These are phyloP conservation scores for Anhinga rufa DNA, from an alignment of 2,113 vertebrate species.

Conservation along the genomic window DNA sequence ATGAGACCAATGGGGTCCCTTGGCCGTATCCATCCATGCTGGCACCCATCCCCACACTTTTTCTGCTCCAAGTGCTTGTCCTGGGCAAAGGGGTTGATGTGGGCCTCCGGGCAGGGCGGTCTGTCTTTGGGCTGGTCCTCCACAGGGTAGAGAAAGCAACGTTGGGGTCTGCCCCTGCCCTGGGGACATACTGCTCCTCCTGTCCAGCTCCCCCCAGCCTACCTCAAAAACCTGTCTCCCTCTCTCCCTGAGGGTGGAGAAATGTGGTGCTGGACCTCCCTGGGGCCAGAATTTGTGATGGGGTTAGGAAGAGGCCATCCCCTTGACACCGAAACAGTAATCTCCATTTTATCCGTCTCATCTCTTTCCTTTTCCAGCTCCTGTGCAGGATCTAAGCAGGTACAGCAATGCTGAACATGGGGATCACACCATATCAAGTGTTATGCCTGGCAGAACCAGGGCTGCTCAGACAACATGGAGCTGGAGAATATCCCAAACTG, in stretches of 20 bases:
- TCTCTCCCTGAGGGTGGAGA: not conserved
- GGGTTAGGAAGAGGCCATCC: not conserved
- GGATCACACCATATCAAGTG: not conserved
- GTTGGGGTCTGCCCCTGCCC: rapidly evolving
- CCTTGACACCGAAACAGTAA: not conserved
- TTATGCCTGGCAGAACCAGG: not conserved
- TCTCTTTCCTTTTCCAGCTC: not conserved
- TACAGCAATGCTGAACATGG: rapidly evolving
- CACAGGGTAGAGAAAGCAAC: not conserved
- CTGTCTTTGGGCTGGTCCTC: not conserved
- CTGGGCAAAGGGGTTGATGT: not conserved
- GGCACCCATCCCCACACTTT: not conserved
- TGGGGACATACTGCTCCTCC: not conserved
- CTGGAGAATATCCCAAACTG: not conserved
- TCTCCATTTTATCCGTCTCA: not conserved
- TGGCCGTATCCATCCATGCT: rapidly evolving
- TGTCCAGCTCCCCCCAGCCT: not conserved
- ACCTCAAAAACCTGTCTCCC: not conserved
- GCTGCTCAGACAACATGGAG: not conserved
- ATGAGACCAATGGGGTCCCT: not conserved
- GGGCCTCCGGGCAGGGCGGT: not conserved
- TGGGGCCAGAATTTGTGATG: not conserved
- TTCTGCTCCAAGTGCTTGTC: not conserved
- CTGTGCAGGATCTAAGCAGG: not conserved
- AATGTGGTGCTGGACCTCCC: not conserved